Base-by-base conservation (phyloP, 2,888 invertebrate species). In the Dioctria rufipes region DNA sequence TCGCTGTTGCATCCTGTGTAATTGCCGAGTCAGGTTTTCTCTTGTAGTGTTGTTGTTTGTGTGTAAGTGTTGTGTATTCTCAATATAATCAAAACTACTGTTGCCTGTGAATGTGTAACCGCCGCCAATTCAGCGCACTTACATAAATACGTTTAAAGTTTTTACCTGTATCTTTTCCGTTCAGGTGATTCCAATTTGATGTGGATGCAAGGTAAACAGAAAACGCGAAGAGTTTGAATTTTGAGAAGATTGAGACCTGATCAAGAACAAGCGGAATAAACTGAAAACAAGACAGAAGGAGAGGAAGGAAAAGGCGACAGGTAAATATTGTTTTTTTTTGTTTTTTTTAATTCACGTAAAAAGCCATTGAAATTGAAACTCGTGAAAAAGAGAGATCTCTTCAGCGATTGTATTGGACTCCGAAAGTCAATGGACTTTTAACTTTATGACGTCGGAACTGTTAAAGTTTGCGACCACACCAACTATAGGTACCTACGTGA, bases 131-230 rank as follows among this genome's bases (percentile, higher is more conserved):
- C 73, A 63, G 77, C 63, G 63, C 25, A 25, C 25, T 25, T 25
- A 25, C 25, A 25, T 77, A 49, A 77, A 77, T 75, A 75, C 73
- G 73, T 46, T 63, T 77, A 63, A 75, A 61, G 61, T 6, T 46
- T 25, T 73, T 77, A 77, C 77, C 77, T 77, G 61, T 61, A 49
- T 49, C 77, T 60, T 25, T 60, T 13, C 63, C 49, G 43, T 43
- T 63, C 63, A 77, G 77, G 77, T 77, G 77, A 63, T 77, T 77
- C 63, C 77, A 58, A 77, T 77, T 77, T 51, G 77, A 77, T 63
- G 63, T 77, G 46, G 77, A 77, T 77, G 77, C 77, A 61, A 77
- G 77, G 77, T 77, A 77, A 77, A 77, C 77, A 77, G 61, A 77
- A 77, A 46, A 25, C 6, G 39, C 63, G 8, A 61, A 77, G 77